Conservation (phyloP, 2,797 vertebrate species). For the Pogoniulus pusillus region DNA sequence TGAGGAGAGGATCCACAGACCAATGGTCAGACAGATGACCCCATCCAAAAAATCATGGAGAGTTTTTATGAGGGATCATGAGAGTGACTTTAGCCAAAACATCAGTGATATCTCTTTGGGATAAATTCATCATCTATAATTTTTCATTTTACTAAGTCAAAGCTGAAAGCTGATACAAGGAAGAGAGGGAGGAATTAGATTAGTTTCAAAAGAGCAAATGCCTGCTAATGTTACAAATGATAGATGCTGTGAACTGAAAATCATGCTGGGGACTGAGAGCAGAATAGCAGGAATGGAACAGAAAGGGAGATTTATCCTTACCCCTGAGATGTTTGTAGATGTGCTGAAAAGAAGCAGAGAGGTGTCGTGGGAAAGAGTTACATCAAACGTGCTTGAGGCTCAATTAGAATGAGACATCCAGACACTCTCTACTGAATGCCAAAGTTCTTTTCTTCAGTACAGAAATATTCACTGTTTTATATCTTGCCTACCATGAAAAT, state of each 20-base stretch:
- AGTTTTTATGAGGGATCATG: neutral
- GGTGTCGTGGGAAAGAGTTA: neutral
- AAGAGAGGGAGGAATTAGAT: neutral
- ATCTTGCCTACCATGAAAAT: neutral
- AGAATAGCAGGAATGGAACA: neutral
- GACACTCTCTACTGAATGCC: neutral
- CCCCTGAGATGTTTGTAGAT: neutral
- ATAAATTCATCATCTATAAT: neutral
- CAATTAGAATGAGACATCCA: neutral
- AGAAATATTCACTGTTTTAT: neutral
- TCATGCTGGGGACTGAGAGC: neutral
- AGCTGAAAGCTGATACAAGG: neutral
- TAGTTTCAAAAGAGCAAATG: neutral
- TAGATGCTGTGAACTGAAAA: neutral
- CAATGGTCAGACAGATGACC: neutral
- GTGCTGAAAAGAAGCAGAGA: neutral
- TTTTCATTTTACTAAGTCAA: neutral
- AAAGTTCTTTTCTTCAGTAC: neutral
- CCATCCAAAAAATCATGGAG: accelerated
- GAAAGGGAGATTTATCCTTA: neutral
- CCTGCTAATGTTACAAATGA: neutral
- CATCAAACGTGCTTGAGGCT: neutral
- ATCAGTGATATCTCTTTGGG: neutral
- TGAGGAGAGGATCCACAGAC: neutral
- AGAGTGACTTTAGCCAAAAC: neutral